phyloP scores from a whole-genome alignment of 2,888 invertebrate species.

The Agrochola lota region DNA sequence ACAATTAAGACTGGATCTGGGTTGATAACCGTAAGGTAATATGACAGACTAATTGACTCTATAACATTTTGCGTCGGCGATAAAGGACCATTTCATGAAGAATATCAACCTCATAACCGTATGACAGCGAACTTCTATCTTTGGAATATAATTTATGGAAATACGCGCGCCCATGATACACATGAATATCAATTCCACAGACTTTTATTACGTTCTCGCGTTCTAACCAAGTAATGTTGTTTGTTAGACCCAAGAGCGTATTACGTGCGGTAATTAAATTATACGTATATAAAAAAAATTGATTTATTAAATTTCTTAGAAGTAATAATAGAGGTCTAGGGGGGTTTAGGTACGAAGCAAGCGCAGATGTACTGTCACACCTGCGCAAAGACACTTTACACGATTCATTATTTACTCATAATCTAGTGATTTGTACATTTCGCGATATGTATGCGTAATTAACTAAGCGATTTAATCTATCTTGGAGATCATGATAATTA shows the following conservation, averaged over 20 bases:
- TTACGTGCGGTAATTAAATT: slow-evolving; percentile 51
- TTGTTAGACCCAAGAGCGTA: slow-evolving; percentile 50
- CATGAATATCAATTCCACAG: slow-evolving; percentile 67
- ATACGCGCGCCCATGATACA: slow-evolving; percentile 61
- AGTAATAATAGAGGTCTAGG: slow-evolving; percentile 67
- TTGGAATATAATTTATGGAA: slow-evolving; percentile 68
- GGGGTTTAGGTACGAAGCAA: slow-evolving; percentile 66
- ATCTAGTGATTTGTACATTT: slow-evolving; percentile 60
- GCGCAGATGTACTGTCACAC: slow-evolving; percentile 86
- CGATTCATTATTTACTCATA: slow-evolving; percentile 75
- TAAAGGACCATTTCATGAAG: slow-evolving; percentile 50
- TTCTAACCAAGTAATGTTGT: slow-evolving; percentile 62
- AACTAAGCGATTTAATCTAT: slow-evolving; percentile 15
- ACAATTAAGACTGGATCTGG: slow-evolving; percentile 5
- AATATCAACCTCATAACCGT: slow-evolving; percentile 61
- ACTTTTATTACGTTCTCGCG: slow-evolving; percentile 66
- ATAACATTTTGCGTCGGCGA: slow-evolving; percentile 38
- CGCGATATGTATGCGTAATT: slow-evolving; percentile 67
- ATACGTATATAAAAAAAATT: slow-evolving; percentile 57
- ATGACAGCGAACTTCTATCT: slow-evolving; percentile 61
- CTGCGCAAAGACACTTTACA: slow-evolving; percentile 81
- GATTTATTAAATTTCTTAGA: slow-evolving; percentile 66
- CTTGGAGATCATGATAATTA: neutral
- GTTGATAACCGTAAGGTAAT: slow-evolving; percentile 47
- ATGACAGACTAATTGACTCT: slow-evolving; percentile 44